Evolutionary conservation across 2,888 invertebrate species (phyloP).

Genomic region (Ariolimax columbianus): DNA sequence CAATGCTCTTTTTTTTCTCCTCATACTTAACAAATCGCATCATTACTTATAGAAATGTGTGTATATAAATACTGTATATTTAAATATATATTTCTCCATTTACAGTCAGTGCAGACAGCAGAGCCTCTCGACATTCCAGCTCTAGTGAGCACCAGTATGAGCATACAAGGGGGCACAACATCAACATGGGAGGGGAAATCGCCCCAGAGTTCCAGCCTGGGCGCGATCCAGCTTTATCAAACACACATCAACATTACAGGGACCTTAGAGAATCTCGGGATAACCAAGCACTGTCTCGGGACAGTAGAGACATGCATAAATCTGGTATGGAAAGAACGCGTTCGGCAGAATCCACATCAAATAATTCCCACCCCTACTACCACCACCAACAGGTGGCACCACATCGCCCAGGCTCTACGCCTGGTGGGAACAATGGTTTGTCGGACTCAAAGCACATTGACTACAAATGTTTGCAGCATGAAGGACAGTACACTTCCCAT

Average conservation of each 20-base stretch:
- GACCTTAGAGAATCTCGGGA: constrained; percentile 30
- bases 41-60: too few relatives aligned
- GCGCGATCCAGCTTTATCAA: constrained; percentile 27
- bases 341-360: constrained; percentile 30
- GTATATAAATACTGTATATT: too few relatives aligned
- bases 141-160: constrained; percentile 49
- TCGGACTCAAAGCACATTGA: constrained; percentile 36
- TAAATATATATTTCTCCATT: background rate
- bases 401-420: constrained; percentile 43
- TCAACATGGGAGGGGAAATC: constrained; percentile 42
- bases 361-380: constrained; percentile 30
- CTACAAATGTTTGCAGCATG: constrained; percentile 46
- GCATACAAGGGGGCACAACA: constrained; percentile 31
- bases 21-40: too few relatives aligned
- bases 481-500: constrained; percentile 36
- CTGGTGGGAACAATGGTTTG: constrained; percentile 49
- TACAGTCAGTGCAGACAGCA: constrained; percentile 45
- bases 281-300: constrained; percentile 36
- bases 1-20: too few relatives aligned
- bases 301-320: constrained; percentile 30
- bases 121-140: constrained; percentile 51
- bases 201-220: constrained; percentile 37
- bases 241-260: constrained; percentile 39
- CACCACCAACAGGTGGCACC: constrained; percentile 37
- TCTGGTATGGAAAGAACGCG: constrained; percentile 31